Conservation (phyloP, 2,888 invertebrate genomes). For the Acronicta alni region DNA sequence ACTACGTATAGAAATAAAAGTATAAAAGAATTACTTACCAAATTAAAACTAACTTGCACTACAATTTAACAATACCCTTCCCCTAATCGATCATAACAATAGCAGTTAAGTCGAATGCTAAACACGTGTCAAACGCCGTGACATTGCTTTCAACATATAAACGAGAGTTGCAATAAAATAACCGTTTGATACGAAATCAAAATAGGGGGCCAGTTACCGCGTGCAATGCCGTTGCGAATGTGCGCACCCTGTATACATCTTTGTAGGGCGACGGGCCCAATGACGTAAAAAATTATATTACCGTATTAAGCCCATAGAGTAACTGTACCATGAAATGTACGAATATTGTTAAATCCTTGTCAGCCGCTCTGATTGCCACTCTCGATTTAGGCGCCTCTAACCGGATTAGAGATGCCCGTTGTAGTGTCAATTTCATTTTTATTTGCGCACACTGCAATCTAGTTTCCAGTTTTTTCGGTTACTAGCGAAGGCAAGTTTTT, state of each 20-base stretch:
- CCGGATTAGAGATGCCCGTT: constrained; percentile 52
- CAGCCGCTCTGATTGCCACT: constrained; percentile 48
- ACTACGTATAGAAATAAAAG: neutral
- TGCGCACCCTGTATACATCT: constrained; percentile 73
- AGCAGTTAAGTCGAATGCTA: constrained; percentile 83
- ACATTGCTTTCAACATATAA: constrained; percentile 80
- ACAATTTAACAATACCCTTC: constrained; percentile 62
- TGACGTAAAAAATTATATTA: constrained; percentile 78
- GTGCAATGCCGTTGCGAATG: constrained; percentile 76
- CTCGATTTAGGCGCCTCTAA: constrained; percentile 42
- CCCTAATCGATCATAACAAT: constrained; percentile 81
- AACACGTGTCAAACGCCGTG: constrained; percentile 86
- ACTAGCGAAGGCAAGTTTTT: too few species aligned
- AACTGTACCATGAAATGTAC: constrained; percentile 78
- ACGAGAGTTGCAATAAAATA: constrained; percentile 81
- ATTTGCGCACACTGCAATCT: constrained; percentile 7
- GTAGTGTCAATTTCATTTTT: constrained; percentile 51
- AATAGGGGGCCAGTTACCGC: constrained; percentile 72
- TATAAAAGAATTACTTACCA: constrained; percentile 37
- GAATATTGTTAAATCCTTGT: constrained; percentile 76
- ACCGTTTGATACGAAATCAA: constrained; percentile 78
- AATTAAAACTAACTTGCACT: constrained; percentile 49
- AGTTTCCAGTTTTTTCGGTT: constrained; percentile 13
- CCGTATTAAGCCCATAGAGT: constrained; percentile 74
- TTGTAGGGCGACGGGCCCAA: constrained; percentile 68